Evolutionary conservation across 2,888 invertebrate species (phyloP).

Genomic region (Noctua fimbriata): DNA sequence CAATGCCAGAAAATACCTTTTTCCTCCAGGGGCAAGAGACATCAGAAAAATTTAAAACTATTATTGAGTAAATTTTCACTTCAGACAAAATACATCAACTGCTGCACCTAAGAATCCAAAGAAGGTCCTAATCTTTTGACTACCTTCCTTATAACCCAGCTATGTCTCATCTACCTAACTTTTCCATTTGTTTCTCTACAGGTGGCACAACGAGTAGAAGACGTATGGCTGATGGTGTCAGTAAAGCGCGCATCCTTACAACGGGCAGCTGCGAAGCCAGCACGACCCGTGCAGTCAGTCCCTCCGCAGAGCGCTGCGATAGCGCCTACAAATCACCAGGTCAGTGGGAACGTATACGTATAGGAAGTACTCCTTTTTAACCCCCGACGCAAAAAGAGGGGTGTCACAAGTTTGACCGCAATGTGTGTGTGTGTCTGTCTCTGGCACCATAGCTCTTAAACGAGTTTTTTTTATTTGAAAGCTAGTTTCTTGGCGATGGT

Average conservation of each 20-base stretch:
- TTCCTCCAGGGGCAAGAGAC: background rate
- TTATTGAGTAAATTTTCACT: background rate
- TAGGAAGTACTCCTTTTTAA: too few relatives aligned
- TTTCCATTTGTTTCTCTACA: conserved; percentile 80
- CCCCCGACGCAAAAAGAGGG: too few relatives aligned
- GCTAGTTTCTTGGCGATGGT: too few relatives aligned
- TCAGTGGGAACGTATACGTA: conserved; percentile 65
- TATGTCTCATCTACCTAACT: background rate
- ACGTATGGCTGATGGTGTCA: conserved; percentile 98
- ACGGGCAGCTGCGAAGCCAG: conserved; percentile 93
- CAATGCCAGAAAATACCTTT: background rate
- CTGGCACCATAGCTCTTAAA: too few relatives aligned
- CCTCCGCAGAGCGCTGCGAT: conserved; percentile 93
- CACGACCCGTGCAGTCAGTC: conserved; percentile 95
- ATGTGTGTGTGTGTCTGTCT: too few relatives aligned
- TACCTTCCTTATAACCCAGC: background rate
- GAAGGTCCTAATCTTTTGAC: background rate
- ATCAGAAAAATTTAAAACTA: too few relatives aligned
- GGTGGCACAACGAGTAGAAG: conserved; percentile 98
- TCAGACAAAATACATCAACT: background rate
- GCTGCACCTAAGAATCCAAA: background rate
- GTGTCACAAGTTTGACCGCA: too few relatives aligned
- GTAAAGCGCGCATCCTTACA: conserved; percentile 94
- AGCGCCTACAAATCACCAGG: conserved; percentile 74
- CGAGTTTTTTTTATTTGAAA: too few relatives aligned